phyloP scores from a whole-genome alignment of 2,797 vertebrate genomes.

The Anableps anableps region DNA sequence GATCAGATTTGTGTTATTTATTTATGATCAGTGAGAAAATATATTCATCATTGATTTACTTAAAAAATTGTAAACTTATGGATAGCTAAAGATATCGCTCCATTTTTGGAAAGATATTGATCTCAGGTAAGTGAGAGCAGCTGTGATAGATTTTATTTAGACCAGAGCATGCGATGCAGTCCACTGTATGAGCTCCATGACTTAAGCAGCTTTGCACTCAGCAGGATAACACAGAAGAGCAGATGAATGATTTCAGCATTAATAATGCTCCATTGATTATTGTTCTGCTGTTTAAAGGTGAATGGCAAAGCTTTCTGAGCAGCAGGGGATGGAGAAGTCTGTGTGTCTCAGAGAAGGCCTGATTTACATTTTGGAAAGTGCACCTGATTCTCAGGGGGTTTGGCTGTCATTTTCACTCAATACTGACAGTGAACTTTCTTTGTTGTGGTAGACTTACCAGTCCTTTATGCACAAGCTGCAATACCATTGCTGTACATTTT shows the following conservation, averaged over 20 bases:
- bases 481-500: conserved; percentile 25
- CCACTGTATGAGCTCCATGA: conserved; percentile 57
- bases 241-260: conserved; percentile 82
- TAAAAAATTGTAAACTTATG: not conserved
- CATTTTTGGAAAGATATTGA: conserved; percentile 27
- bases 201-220: conserved; percentile 69
- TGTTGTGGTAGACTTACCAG: conserved; percentile 70
- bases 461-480: conserved; percentile 46
- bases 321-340: conserved; percentile 67
- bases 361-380: conserved; percentile 87
- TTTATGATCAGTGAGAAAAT: conserved; percentile 40
- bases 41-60: not conserved
- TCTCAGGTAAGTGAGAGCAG: conserved; percentile 18
- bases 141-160: conserved; percentile 8
- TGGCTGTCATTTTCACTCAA: conserved; percentile 80
- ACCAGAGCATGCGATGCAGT: conserved; percentile 47
- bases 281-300: conserved; percentile 84
- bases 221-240: conserved; percentile 70
- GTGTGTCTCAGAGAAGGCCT: conserved; percentile 59
- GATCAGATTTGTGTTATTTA: conserved; percentile 45
- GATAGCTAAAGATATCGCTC: not conserved
- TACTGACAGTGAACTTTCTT: conserved; percentile 83
- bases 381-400: conserved; percentile 73
- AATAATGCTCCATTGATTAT: conserved; percentile 87
- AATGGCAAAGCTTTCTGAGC: conserved; percentile 77